phyloP scores from a whole-genome alignment of 2,888 invertebrate genomes.

The Molanna angustata region DNA sequence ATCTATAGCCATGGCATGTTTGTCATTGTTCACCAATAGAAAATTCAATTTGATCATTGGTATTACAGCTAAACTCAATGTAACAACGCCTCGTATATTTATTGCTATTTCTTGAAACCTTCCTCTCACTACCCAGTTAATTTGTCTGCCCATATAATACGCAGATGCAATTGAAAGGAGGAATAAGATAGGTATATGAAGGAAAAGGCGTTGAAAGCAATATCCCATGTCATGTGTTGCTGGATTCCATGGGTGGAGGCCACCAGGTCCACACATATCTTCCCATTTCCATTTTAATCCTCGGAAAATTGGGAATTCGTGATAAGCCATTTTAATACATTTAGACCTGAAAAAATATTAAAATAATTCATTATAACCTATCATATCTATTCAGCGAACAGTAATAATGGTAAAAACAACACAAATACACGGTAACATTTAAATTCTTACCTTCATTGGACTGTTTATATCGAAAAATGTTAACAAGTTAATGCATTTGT shows the following conservation, averaged over 20 bases:
- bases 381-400: too few species aligned
- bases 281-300: constrained; percentile 67
- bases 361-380: constrained; percentile 1
- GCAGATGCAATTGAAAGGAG: constrained; percentile 76
- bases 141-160: constrained; percentile 73
- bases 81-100: constrained; percentile 61
- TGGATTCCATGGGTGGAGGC: constrained; percentile 67
- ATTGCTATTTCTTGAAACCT: constrained; percentile 61
- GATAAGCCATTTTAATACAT: constrained; percentile 14
- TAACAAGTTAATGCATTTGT: too few species aligned
- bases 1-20: constrained; percentile 61
- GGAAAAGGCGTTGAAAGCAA: constrained; percentile 81
- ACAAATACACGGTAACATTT: too few species aligned
- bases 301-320: constrained; percentile 4
- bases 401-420: too few species aligned
- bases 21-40: constrained; percentile 52
- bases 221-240: constrained; percentile 71
- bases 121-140: constrained; percentile 61
- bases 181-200: constrained; percentile 72
- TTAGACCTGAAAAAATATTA: constrained; percentile 12
- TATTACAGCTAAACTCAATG: constrained; percentile 61
- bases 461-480: too few species aligned
- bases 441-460: too few species aligned
- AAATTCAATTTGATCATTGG: constrained; percentile 69
- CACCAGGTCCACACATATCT: constrained; percentile 71